Conservation (phyloP, 2,797 vertebrate genomes). For the Oreonectes daqikongensis region DNA sequence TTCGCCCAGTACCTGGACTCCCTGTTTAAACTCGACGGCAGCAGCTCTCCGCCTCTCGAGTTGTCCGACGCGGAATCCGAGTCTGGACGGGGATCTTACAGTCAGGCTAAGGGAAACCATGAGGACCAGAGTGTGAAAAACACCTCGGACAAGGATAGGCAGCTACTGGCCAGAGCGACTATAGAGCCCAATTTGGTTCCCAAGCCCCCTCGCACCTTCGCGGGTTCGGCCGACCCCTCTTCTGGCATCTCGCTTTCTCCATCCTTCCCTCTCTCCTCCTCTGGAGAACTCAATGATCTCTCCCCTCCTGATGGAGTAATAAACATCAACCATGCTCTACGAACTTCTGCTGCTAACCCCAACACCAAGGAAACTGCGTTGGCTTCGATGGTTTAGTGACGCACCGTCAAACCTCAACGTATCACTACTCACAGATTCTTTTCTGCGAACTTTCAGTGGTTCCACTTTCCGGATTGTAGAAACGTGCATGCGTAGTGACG, state of each 20-base stretch:
- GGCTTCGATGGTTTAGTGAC: conserved; percentile 76
- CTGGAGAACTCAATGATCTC: conserved; percentile 96
- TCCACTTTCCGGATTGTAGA: conserved; percentile 68
- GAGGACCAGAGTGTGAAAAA: conserved; percentile 70
- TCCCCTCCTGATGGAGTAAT: conserved; percentile 84
- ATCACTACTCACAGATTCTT: not conserved
- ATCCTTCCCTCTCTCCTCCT: conserved; percentile 97
- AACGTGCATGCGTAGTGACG: conserved; percentile 78
- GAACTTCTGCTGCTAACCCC: conserved; percentile 78
- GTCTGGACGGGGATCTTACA: conserved; percentile 82
- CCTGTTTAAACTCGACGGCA: conserved; percentile 94
- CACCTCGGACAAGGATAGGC: conserved; percentile 70
- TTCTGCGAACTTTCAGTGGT: conserved; percentile 42
- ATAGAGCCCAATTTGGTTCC: conserved; percentile 95
- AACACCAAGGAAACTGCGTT: conserved; percentile 77
- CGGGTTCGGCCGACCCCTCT: conserved; percentile 92
- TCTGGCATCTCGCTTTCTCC: conserved; percentile 97
- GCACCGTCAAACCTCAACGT: not conserved
- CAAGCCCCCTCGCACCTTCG: conserved; percentile 94
- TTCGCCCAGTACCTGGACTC: conserved; percentile 98
- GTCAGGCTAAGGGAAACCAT: conserved; percentile 84
- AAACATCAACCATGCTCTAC: conserved; percentile 82
- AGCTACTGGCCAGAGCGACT: conserved; percentile 91
- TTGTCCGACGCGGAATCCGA: conserved; percentile 91
- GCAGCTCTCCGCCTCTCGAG: conserved; percentile 90